Evolutionary conservation across 2,888 invertebrate genomes (phyloP).

Genomic region (Eulithis testata): DNA sequence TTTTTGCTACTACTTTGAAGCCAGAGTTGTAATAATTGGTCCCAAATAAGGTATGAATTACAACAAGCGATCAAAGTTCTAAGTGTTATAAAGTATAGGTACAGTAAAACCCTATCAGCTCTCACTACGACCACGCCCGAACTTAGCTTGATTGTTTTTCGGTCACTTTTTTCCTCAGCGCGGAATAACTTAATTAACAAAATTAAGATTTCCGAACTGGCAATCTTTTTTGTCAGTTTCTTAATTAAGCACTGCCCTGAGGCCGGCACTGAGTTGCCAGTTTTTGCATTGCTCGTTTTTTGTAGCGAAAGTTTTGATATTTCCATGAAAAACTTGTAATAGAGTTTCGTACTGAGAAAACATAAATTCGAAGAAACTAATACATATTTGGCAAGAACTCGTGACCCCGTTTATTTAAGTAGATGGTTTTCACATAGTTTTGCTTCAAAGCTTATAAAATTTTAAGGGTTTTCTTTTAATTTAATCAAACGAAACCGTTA

Average conservation of each 20-base stretch:
- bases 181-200: slow-evolving; percentile 68
- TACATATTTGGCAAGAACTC: neutral
- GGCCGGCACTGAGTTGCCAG: slow-evolving; percentile 31
- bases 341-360: slow-evolving; percentile 12
- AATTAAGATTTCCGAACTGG: slow-evolving; percentile 65
- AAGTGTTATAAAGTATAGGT: too few species aligned
- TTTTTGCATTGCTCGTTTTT: slow-evolving; percentile 25
- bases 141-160: slow-evolving; percentile 52
- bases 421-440: neutral
- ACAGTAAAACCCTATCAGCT: slow-evolving; percentile 14
- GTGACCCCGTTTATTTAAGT: neutral
- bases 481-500: too few species aligned
- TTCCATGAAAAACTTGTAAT: slow-evolving; percentile 27
- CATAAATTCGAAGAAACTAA: neutral
- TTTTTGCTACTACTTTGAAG: too few species aligned
- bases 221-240: slow-evolving; percentile 59
- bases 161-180: slow-evolving; percentile 50
- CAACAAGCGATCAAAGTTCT: too few species aligned
- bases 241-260: slow-evolving; percentile 59
- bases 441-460: too few species aligned
- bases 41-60: too few species aligned
- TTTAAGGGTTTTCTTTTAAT: too few species aligned
- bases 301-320: slow-evolving; percentile 21
- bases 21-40: too few species aligned
- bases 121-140: slow-evolving; percentile 29